phyloP scores from a whole-genome alignment of 2,113 vertebrate genomes.

The Chamaetylas fuelleborni region DNA sequence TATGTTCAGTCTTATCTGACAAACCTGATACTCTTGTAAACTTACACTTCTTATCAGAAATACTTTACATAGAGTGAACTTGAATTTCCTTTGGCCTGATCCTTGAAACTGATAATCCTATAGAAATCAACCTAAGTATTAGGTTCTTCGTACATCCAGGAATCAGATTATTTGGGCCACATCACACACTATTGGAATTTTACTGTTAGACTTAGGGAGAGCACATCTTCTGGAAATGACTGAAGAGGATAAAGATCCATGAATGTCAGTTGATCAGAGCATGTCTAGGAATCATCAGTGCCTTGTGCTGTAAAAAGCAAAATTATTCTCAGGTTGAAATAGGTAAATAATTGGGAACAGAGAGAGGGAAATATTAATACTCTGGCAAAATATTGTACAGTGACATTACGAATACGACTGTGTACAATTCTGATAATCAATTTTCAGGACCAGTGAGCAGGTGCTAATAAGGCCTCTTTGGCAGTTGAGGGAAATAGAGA shows the following conservation, averaged over 20 bases:
- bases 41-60: neutral
- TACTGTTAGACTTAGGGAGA: neutral
- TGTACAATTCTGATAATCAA: neutral
- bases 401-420: neutral
- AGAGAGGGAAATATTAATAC: neutral
- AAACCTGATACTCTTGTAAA: conserved; percentile 1
- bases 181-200: neutral
- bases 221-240: neutral
- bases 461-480: neutral
- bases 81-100: neutral
- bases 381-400: neutral
- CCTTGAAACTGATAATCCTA: neutral
- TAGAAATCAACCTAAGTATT: neutral
- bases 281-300: neutral
- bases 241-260: neutral
- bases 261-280: neutral
- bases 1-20: neutral
- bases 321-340: neutral
- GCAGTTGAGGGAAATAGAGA: neutral
- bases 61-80: neutral
- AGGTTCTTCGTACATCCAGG: neutral
- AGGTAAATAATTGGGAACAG: neutral
- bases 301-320: neutral
- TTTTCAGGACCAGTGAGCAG: conserved; percentile 17
- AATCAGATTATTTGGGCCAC: neutral